These are phyloP conservation scores for Spisula solida DNA, from an alignment of 2,888 invertebrate species.

Conservation along the genomic window DNA sequence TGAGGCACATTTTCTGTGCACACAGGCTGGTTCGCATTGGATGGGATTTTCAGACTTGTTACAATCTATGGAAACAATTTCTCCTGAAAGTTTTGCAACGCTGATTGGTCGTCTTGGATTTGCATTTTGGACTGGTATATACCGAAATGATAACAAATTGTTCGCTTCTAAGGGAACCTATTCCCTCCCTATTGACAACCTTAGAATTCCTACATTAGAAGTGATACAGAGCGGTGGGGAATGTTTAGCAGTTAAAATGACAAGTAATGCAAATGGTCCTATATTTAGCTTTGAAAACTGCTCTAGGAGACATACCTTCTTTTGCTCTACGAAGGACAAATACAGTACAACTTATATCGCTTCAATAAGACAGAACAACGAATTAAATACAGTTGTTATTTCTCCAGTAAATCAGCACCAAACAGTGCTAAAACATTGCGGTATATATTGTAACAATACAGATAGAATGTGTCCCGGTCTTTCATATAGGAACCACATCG, in stretches of 20 bases:
- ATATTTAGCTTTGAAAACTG: not conserved
- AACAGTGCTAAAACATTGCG: not conserved
- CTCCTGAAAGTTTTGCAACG: not conserved
- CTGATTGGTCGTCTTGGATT: not conserved
- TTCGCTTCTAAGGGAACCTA: not conserved
- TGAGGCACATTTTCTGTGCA: not conserved
- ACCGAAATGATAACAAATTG: not conserved
- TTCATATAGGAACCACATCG: not conserved
- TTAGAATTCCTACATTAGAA: not conserved
- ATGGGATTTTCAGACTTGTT: constrained; percentile 7
- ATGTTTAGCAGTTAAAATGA: not conserved
- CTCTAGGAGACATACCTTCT: not conserved
- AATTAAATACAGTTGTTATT: not conserved
- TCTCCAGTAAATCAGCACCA: not conserved
- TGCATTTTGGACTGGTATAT: not conserved
- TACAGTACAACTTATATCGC: not conserved
- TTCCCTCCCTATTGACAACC: not conserved
- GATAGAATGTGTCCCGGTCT: not conserved
- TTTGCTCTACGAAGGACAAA: not conserved
- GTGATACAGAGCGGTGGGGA: not conserved
- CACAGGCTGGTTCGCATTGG: not conserved
- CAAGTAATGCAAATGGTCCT: not conserved
- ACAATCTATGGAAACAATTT: not conserved
- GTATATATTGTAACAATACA: not conserved
- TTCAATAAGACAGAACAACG: not conserved